A percentile compares a stretch with the other conserved stretches of the same genome.
Conservation (phyloP, 2,113 vertebrate genomes). For the Pseudonaja textilis region DNA sequence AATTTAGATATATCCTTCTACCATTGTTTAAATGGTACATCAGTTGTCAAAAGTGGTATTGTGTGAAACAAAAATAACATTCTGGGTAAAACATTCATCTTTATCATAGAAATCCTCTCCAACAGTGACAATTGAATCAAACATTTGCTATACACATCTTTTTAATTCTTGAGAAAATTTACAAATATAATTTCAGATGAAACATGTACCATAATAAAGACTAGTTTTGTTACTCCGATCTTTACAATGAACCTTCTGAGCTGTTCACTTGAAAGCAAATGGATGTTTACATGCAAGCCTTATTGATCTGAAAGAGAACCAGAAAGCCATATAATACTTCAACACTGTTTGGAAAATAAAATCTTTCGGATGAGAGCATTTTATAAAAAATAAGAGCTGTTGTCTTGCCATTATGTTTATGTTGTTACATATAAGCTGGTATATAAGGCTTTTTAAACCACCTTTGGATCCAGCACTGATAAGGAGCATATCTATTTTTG, state of each 20-base stretch:
- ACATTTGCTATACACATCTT: not conserved
- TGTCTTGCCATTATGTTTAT: not conserved
- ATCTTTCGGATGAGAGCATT: not conserved
- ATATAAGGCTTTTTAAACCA: not conserved
- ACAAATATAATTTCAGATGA: not conserved
- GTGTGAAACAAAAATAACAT: not conserved
- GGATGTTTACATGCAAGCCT: not conserved
- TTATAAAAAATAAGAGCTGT: not conserved
- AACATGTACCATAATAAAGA: not conserved
- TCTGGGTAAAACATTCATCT: not conserved
- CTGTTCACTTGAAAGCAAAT: not conserved
- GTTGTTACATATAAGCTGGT: not conserved
- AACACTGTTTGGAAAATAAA: not conserved
- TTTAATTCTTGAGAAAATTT: not conserved
- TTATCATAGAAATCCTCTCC: not conserved
- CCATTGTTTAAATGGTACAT: not conserved
- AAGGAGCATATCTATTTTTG: not conserved
- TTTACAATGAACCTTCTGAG: not conserved
- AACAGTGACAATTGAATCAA: not conserved
- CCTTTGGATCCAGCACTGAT: not conserved
- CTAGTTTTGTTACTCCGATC: not conserved
- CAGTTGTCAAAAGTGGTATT: not conserved
- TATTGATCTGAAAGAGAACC: not conserved
- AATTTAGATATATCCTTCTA: not conserved
- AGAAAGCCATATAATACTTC: not conserved